Evolutionary conservation across 1,140 invertebrate genomes (phyloP).

Genomic region (Phymastichus coffea): DNA sequence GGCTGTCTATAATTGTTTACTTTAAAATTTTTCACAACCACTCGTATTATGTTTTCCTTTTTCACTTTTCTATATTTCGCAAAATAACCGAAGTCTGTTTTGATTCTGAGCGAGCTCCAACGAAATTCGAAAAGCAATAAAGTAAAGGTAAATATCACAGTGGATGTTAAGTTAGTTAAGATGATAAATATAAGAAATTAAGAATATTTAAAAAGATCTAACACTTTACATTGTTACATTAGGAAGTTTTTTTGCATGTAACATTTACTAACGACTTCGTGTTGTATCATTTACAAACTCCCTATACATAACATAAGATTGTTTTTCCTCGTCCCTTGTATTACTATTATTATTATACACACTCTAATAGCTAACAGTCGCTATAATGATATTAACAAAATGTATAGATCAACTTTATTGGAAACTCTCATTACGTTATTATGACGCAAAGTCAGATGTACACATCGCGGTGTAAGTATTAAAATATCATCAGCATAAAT

Average conservation of each 20-base stretch:
- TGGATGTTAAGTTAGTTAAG: constrained; percentile 7
- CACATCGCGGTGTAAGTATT: no score
- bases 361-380: no score
- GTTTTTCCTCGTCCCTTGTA: constrained; percentile 2
- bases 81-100: constrained; percentile 5
- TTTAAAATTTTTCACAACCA: constrained; percentile 16
- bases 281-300: neutral
- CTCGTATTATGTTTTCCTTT: no score
- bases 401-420: no score
- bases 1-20: neutral
- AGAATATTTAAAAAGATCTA: neutral
- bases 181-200: neutral
- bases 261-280: neutral
- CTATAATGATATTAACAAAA: no score
- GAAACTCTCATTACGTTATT: no score
- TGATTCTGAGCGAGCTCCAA: constrained; percentile 19
- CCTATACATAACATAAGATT: neutral
- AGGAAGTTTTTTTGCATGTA: neutral
- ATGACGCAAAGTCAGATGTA: no score
- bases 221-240: constrained; percentile 1
- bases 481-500: no score
- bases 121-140: constrained; percentile 6
- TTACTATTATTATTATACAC: constrained; percentile 13
- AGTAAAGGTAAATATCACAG: constrained; percentile 24
- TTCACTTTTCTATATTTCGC: neutral